Percentiles rank a stretch among this genome's conserved stretches.
These are phyloP conservation scores for Oreochromis tanganicae DNA, from an alignment of 2,113 vertebrate species.

Conservation along the genomic window DNA sequence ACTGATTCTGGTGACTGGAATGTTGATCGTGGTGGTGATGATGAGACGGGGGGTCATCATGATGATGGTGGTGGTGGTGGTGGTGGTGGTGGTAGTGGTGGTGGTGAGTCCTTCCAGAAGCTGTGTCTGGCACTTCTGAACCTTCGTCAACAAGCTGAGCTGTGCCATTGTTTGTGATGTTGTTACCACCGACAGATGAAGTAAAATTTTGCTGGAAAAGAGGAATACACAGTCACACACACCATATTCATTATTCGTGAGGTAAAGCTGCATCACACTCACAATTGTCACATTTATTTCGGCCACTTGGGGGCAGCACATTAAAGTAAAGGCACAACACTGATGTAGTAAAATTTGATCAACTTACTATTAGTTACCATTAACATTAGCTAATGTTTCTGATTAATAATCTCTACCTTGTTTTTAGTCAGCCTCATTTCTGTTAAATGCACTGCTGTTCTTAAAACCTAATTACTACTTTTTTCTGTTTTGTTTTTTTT, in stretches of 20 bases:
- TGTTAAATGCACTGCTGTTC: not conserved
- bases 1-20: not conserved
- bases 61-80: not conserved
- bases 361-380: not conserved
- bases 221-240: not conserved
- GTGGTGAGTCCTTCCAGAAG: not conserved
- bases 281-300: not conserved
- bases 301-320: not conserved
- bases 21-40: not conserved
- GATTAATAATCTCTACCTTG: not conserved
- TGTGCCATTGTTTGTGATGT: not conserved
- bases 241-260: not conserved
- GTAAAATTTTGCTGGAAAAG: slow-evolving; percentile 12
- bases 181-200: not conserved
- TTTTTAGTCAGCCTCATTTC: not conserved
- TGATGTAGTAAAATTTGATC: not conserved
- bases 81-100: not conserved
- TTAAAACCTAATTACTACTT: not conserved
- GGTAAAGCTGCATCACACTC: not conserved
- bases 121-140: not conserved
- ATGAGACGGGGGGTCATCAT: not conserved
- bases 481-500: fast-evolving
- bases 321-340: not conserved
- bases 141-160: not conserved
- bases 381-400: not conserved